Evolutionary conservation across 2,888 invertebrate species (phyloP), one percentile per base, ranked within the genome.

Genomic region (Hyalella azteca): DNA sequence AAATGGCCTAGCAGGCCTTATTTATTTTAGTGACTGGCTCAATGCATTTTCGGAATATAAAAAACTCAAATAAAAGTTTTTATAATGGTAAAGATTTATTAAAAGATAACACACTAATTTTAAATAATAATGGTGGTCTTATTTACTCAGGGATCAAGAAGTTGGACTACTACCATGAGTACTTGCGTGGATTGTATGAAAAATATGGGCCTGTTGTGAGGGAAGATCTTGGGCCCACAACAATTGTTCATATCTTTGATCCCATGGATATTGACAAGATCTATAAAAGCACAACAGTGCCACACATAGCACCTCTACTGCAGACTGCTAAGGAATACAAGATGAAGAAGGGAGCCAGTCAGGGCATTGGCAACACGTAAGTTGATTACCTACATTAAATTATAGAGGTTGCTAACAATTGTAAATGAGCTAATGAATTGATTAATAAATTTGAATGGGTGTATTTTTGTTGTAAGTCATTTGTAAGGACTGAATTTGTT

Each of bases 321-420:
- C 89, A 90, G 84, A 89, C 90, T 0, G 88, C 88, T 2, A 88
- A 89, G 85, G 82, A 88, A 39, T 91, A 90, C 85, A 86, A 90
- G 73, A 85, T 89, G 80, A 86, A 88, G 85, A 86, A 87, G n/a
- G 86, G 89, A 39, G 86, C 89, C 84, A 89, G 90, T 40, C 88
- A 88, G 2, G 90, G 91, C 11, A 86, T 90, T 13, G 91, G 90
- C 45, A 90, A 90, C 86, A 88, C 89, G 90, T 90, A 86, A 86
- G 88, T 87, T 73, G n/a, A n/a, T n/a, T 19, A 26, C 13, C 11
- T 45, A 45, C 1, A 45, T 45, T 45, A 15, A 3, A 45, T n/a
- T n/a, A n/a, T n/a, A n/a, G n/a, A n/a, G n/a, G n/a, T n/a, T n/a
- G n/a, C n/a, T n/a, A n/a, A n/a, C n/a, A n/a, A n/a, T n/a, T n/a